Evolutionary conservation across 2,797 vertebrate species (phyloP).

Genomic region (Melanotaenia parkinsoni): DNA sequence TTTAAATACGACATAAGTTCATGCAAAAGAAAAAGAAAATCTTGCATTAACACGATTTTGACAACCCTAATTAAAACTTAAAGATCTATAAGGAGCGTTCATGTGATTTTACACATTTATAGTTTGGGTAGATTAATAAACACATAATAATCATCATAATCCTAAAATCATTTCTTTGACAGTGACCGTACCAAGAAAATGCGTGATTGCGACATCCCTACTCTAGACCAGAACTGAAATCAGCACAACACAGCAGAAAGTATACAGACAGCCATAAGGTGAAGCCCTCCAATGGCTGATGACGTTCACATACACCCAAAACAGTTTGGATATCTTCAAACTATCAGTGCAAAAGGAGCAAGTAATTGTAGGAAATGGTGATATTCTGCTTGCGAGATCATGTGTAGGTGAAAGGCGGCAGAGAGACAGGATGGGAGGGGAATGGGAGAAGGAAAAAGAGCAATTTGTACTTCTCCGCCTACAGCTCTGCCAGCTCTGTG

Average conservation of each 20-base stretch:
- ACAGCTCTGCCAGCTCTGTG: slow-evolving; percentile 64
- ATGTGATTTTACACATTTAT: too few species aligned
- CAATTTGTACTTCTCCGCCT: slow-evolving; percentile 70
- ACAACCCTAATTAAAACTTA: too few species aligned
- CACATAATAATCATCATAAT: too few species aligned
- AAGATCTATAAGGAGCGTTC: too few species aligned
- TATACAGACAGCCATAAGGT: too few species aligned
- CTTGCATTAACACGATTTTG: too few species aligned
- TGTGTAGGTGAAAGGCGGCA: slow-evolving; percentile 1
- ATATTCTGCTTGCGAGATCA: neutral
- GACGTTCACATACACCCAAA: neutral
- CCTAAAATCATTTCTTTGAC: too few species aligned
- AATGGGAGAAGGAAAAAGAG: slow-evolving; percentile 45
- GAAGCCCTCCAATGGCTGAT: neutral
- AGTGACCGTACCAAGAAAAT: too few species aligned
- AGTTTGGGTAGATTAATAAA: too few species aligned
- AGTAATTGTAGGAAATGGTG: neutral
- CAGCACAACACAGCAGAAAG: neutral
- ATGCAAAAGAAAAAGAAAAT: too few species aligned
- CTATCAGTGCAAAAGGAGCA: neutral
- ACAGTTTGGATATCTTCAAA: neutral
- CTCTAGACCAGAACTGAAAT: neutral
- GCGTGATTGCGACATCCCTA: too few species aligned
- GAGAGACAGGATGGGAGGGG: slow-evolving; percentile 22
- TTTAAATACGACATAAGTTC: too few species aligned